A percentile compares a stretch with the other conserved stretches of the same genome.
phyloP scores from a whole-genome alignment of 2,797 vertebrate species.

The Ficedula albicollis region DNA sequence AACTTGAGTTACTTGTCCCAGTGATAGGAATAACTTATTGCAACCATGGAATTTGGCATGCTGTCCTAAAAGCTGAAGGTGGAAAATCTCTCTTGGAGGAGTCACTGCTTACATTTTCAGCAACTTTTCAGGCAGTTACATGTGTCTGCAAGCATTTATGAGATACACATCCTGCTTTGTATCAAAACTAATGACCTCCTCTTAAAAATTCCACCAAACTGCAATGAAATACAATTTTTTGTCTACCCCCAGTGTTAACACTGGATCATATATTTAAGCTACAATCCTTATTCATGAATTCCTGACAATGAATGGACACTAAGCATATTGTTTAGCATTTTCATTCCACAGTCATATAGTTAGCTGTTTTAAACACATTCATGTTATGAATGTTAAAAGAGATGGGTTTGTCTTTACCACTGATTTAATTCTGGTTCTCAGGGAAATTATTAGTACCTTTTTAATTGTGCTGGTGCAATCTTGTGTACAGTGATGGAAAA shows the following conservation, averaged over 20 bases:
- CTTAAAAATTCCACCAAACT: neutral
- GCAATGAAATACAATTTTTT: neutral
- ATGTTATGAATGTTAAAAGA: neutral
- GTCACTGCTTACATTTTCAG: conserved; percentile 17
- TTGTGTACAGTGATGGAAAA: neutral
- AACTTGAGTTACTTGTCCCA: neutral
- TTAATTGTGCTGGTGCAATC: neutral
- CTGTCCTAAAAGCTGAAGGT: neutral
- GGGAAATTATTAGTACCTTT: neutral
- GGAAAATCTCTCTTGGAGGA: conserved; percentile 13
- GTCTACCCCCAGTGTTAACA: neutral
- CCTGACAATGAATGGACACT: neutral
- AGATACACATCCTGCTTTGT: conserved; percentile 22
- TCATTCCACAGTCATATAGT: neutral
- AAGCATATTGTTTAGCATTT: neutral
- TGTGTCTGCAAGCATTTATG: conserved; percentile 29
- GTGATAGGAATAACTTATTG: conserved; percentile 1
- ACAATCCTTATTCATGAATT: neutral
- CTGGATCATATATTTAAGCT: conserved; percentile 35
- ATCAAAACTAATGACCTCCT: neutral
- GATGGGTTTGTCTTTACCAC: neutral
- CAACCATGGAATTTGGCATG: neutral
- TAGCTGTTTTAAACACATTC: neutral
- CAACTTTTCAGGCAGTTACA: neutral
- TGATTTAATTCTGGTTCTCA: neutral